These are phyloP conservation scores for Ctenochaetus hawaiiensis DNA, from an alignment of 2,797 vertebrate genomes.

Conservation along the genomic window DNA sequence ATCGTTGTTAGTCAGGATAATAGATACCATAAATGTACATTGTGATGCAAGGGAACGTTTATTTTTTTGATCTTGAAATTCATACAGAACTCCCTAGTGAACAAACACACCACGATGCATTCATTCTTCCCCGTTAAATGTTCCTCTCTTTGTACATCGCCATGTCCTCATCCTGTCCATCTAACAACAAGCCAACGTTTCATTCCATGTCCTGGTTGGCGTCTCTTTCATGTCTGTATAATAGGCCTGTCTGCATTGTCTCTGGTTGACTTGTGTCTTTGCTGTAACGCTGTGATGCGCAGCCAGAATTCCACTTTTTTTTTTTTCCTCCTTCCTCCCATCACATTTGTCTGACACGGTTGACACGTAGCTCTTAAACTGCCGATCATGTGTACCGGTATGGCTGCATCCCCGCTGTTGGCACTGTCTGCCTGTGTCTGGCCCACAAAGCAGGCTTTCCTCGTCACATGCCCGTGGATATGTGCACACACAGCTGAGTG, in stretches of 20 bases:
- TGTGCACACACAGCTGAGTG: conserved; percentile 48
- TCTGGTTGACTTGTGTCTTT: conserved; percentile 24
- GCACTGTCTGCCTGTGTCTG: conserved; percentile 52
- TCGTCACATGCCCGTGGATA: conserved; percentile 39
- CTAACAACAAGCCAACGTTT: conserved; percentile 48
- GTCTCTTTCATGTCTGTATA: conserved; percentile 52
- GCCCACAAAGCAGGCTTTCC: conserved; percentile 63
- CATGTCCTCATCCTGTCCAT: conserved; percentile 49
- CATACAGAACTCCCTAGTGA: conserved; percentile 22
- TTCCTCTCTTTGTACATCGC: conserved; percentile 21
- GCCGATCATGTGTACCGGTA: conserved; percentile 36
- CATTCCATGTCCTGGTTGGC: conserved; percentile 25
- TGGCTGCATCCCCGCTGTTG: conserved; percentile 36
- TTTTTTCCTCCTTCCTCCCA: not conserved
- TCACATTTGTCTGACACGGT: conserved; percentile 41
- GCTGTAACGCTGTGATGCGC: conserved; percentile 21
- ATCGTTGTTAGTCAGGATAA: conserved; percentile 9
- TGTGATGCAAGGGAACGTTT: not conserved
- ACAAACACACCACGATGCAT: conserved; percentile 18
- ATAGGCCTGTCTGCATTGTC: conserved; percentile 52
- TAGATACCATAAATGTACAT: conserved; percentile 3
- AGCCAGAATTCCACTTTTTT: conserved; percentile 28
- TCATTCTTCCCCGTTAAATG: conserved; percentile 34
- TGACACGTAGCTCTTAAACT: conserved; percentile 57
- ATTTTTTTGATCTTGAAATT: conserved; percentile 33